Evolutionary conservation across 1,140 invertebrate species (phyloP).

Genomic region (Leptopilina clavipes): DNA sequence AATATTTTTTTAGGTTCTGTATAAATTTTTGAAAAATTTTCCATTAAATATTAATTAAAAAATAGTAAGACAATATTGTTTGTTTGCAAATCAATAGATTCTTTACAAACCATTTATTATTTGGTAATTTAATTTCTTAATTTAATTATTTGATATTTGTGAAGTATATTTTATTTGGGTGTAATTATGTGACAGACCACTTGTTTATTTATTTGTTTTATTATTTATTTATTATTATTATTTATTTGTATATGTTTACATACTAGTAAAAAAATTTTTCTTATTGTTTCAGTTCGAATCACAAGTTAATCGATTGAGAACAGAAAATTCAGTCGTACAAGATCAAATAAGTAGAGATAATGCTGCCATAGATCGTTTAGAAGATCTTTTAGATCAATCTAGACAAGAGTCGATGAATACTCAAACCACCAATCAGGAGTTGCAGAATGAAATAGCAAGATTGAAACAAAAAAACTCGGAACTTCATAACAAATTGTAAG

Average conservation of each 20-base stretch:
- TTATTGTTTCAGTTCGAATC: slow-evolving; percentile 63
- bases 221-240: too few species aligned
- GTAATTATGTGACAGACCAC: not conserved
- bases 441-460: slow-evolving; percentile 73
- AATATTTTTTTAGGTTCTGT: not conserved
- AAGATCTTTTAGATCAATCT: slow-evolving; percentile 73
- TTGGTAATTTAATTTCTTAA: too few species aligned
- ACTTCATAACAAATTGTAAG: slow-evolving; percentile 76
- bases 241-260: too few species aligned
- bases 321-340: slow-evolving; percentile 69
- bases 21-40: slow-evolving; percentile 32
- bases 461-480: slow-evolving; percentile 72
- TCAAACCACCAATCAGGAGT: slow-evolving; percentile 73
- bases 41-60: not conserved
- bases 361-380: slow-evolving; percentile 71
- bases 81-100: too few species aligned
- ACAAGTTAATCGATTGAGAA: slow-evolving; percentile 67
- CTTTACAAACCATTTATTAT: too few species aligned
- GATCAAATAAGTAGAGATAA: slow-evolving; percentile 73
- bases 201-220: too few species aligned
- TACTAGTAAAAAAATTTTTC: not conserved
- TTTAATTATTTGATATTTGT: too few species aligned
- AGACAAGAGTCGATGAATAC: slow-evolving; percentile 75
- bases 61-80: slow-evolving; percentile 39
- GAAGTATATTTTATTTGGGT: too few species aligned